Conservation (phyloP, 2,888 invertebrate species). For the Prosapia bicincta region DNA sequence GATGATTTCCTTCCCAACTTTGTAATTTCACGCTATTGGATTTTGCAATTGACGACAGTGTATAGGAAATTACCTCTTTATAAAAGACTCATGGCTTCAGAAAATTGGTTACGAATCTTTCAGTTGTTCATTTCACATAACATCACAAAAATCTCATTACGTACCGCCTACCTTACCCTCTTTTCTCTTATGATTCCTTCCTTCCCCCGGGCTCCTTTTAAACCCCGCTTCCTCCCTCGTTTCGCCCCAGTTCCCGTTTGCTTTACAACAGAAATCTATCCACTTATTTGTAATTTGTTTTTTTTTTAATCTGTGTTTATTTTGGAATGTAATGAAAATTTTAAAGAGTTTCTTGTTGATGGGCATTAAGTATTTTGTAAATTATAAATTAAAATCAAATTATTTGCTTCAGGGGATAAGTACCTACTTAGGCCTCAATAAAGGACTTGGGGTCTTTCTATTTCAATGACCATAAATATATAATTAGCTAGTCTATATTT, state of each 20-base stretch:
- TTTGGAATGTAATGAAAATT: no score
- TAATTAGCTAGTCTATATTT: no score
- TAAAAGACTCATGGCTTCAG: slow-evolving; percentile 15
- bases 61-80: neutral
- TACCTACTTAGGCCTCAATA: no score
- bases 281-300: no score
- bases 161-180: neutral
- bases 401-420: no score
- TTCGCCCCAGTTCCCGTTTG: neutral
- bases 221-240: neutral
- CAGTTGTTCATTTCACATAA: slow-evolving; percentile 20
- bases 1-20: neutral
- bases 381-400: no score
- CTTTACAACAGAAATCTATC: neutral
- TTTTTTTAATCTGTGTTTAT: no score
- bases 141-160: slow-evolving; percentile 23
- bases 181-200: neutral
- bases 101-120: slow-evolving; percentile 20
- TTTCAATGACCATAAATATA: no score
- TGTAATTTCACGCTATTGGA: neutral
- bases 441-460: no score
- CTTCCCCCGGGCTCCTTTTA: neutral
- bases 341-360: no score
- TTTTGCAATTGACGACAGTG: neutral
- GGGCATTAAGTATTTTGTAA: no score